Evolutionary conservation across 2,888 invertebrate species (phyloP).

Genomic region (Unio delphinus): DNA sequence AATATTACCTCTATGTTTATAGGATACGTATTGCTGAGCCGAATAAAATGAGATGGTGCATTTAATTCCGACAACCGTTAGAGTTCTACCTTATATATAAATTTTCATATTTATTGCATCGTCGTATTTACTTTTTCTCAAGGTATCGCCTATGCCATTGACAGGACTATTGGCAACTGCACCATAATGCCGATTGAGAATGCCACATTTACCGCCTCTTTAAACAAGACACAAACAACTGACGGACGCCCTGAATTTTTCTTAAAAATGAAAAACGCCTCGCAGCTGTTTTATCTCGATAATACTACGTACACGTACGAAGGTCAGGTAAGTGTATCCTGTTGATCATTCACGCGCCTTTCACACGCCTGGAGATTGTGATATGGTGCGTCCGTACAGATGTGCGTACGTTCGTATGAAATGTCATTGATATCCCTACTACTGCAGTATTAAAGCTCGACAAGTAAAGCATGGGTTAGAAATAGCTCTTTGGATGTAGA

Average conservation of each 20-base stretch:
- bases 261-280: constrained; percentile 42
- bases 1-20: no score
- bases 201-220: constrained; percentile 39
- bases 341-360: no score
- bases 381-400: no score
- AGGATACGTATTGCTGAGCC: no score
- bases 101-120: not conserved
- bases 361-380: not conserved
- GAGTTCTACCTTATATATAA: no score
- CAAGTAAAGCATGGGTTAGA: no score
- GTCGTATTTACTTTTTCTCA: constrained; percentile 2
- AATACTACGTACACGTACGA: constrained; percentile 46
- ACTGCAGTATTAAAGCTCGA: no score
- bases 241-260: constrained; percentile 18
- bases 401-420: no score
- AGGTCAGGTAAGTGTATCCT: constrained; percentile 38
- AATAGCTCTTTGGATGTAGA: no score
- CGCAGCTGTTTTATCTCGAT: constrained; percentile 46
- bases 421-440: no score
- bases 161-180: constrained; percentile 50
- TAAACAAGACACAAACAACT: constrained; percentile 14
- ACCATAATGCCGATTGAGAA: constrained; percentile 48
- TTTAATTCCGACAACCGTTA: no score
- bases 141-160: constrained; percentile 59
- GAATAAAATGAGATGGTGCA: no score